phyloP scores from a whole-genome alignment of 2,113 vertebrate species.

The Todiramphus saurophagus region DNA sequence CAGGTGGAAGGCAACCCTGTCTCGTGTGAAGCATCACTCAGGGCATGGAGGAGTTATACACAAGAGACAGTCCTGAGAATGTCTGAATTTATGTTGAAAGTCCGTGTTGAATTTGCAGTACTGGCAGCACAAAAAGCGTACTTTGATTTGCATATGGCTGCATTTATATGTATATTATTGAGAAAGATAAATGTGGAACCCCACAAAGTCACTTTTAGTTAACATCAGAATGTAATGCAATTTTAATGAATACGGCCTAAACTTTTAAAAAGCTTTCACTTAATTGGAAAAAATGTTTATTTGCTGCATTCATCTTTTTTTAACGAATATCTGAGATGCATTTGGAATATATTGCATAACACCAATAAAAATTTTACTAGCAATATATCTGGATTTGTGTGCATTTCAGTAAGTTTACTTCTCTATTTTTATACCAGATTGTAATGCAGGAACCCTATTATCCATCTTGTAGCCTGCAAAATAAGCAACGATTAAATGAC shows the following conservation, averaged over 20 bases:
- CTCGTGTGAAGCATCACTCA: neutral
- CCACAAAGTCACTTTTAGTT: slow-evolving; percentile 27
- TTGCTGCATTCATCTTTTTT: slow-evolving; percentile 12
- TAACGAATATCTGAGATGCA: slow-evolving; percentile 35
- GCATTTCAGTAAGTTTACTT: slow-evolving; percentile 22
- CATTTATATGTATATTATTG: slow-evolving; percentile 24
- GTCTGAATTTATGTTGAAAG: neutral
- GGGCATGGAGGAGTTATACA: rapidly evolving
- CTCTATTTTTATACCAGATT: slow-evolving; percentile 19
- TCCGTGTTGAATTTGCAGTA: neutral
- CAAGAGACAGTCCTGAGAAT: neutral
- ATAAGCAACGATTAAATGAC: slow-evolving; percentile 53
- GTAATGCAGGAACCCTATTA: slow-evolving; percentile 30
- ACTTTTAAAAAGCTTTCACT: slow-evolving; percentile 36
- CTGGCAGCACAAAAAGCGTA: neutral
- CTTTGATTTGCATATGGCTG: slow-evolving; percentile 49
- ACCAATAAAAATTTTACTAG: slow-evolving; percentile 11
- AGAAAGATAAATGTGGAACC: neutral
- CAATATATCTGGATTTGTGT: slow-evolving; percentile 12
- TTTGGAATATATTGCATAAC: slow-evolving; percentile 16
- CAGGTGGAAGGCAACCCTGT: rapidly evolving
- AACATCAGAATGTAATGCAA: neutral
- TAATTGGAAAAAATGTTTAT: slow-evolving; percentile 52
- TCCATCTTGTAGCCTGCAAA: slow-evolving; percentile 33
- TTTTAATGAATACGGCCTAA: slow-evolving; percentile 33